These are phyloP conservation scores for Chironomus tepperi DNA, from an alignment of 1,140 invertebrate genomes.

Conservation along the genomic window DNA sequence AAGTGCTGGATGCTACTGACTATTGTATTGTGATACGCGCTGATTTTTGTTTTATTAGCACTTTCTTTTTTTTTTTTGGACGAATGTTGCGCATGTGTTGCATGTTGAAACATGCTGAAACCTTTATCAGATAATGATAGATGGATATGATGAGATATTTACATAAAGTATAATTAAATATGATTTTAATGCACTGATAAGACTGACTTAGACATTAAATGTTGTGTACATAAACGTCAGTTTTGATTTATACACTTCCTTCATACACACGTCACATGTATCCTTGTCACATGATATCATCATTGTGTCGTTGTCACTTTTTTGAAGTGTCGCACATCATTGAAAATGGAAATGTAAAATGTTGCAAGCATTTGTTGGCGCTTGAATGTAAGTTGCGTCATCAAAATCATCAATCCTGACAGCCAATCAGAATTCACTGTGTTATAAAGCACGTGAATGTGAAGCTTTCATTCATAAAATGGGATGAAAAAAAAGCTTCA, in stretches of 20 bases:
- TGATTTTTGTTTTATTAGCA: conserved; percentile 14
- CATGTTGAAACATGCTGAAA: not conserved
- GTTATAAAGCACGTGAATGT: not conserved
- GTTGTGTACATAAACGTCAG: too few relatives aligned
- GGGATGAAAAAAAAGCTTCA: not conserved
- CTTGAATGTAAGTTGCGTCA: not conserved
- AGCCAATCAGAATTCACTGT: not conserved
- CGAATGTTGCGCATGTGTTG: not conserved
- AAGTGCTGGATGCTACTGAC: conserved; percentile 5
- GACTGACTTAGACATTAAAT: too few relatives aligned
- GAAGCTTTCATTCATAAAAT: conserved; percentile 13
- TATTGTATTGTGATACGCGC: conserved; percentile 5
- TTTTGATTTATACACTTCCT: too few relatives aligned
- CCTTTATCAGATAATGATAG: too few relatives aligned
- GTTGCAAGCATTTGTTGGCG: not conserved
- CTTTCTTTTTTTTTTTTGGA: not conserved
- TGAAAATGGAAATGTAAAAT: not conserved
- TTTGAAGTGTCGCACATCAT: not conserved
- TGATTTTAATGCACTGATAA: too few relatives aligned
- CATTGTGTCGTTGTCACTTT: too few relatives aligned
- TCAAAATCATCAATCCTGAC: not conserved
- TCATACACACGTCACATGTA: too few relatives aligned
- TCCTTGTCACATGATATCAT: too few relatives aligned
- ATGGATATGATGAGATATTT: too few relatives aligned
- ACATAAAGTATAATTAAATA: too few relatives aligned